A percentile compares a stretch with the other conserved stretches of the same genome.
Conservation (phyloP, 2,888 invertebrate genomes). For the Agonopterix subpropinquella region DNA sequence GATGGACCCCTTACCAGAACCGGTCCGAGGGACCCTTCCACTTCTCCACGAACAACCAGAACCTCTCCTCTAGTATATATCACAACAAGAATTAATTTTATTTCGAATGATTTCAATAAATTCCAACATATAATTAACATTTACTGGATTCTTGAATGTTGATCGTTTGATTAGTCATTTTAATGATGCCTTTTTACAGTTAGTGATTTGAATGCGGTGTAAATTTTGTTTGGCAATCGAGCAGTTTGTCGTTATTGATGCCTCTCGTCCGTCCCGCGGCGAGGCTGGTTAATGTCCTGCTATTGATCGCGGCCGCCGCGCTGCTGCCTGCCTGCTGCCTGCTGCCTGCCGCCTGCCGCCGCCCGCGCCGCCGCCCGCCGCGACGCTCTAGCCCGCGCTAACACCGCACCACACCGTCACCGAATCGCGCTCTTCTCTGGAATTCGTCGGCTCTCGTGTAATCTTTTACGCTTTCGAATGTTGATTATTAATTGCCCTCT, state of each 20-base stretch:
- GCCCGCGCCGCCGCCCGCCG: slow-evolving; percentile 5
- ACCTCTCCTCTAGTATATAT: slow-evolving; percentile 43
- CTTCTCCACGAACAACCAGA: slow-evolving; percentile 37
- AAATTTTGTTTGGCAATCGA: slow-evolving; percentile 54
- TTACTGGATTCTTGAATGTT: slow-evolving; percentile 60
- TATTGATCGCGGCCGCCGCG: slow-evolving; percentile 25
- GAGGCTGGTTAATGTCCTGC: slow-evolving; percentile 40
- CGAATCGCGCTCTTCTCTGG: slow-evolving; percentile 30
- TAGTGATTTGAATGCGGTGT: slow-evolving; percentile 59
- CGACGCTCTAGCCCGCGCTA: slow-evolving; percentile 21
- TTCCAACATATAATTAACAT: slow-evolving; percentile 63
- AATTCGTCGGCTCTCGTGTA: slow-evolving; percentile 60
- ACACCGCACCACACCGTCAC: background rate
- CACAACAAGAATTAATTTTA: slow-evolving; percentile 51
- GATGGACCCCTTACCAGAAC: slow-evolving; percentile 49
- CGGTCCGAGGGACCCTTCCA: slow-evolving; percentile 49
- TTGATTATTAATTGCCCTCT: slow-evolving; percentile 64
- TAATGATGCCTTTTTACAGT: slow-evolving; percentile 62
- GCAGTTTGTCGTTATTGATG: slow-evolving; percentile 42
- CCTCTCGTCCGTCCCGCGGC: slow-evolving; percentile 39
- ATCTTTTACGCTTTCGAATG: slow-evolving; percentile 67
- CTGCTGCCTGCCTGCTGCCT: background rate
- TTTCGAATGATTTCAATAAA: slow-evolving; percentile 61
- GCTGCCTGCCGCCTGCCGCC: background rate
- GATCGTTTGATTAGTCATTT: slow-evolving; percentile 66